phyloP scores from a whole-genome alignment of 2,888 invertebrate species.

The Julus scandinavius region DNA sequence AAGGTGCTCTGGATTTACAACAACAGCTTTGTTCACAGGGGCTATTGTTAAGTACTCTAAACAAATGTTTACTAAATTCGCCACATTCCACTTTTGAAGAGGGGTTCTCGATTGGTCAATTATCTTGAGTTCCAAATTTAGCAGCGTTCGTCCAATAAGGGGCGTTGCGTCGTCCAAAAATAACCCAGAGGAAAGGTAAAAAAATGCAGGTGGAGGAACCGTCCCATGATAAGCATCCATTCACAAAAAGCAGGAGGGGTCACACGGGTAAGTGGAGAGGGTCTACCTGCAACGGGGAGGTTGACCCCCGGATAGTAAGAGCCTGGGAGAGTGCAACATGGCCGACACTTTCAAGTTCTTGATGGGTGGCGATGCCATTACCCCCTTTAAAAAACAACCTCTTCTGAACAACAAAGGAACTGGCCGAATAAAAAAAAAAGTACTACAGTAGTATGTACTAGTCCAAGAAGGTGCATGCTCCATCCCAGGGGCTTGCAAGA shows the following conservation, averaged over 20 bases:
- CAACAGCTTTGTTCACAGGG: not conserved
- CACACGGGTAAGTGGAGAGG: not conserved
- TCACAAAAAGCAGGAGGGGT: conserved; percentile 19
- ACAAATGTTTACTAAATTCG: not conserved
- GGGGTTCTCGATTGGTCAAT: not conserved
- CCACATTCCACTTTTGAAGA: not conserved
- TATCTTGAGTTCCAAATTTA: not conserved
- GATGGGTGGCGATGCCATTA: conserved; percentile 27
- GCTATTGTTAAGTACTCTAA: not conserved
- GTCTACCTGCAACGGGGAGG: conserved; percentile 12
- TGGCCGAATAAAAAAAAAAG: not conserved
- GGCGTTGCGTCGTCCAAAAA: not conserved
- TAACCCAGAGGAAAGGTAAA: not conserved
- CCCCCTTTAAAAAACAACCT: conserved; percentile 18
- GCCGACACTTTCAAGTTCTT: conserved; percentile 26
- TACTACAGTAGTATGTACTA: conserved; percentile 19
- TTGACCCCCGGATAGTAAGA: not conserved
- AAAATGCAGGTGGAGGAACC: not conserved
- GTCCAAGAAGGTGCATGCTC: not conserved
- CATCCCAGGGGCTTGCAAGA: not conserved
- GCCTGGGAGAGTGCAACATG: conserved; percentile 33
- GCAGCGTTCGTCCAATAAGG: not conserved
- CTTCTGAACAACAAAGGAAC: conserved; percentile 9
- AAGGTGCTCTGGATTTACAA: not conserved
- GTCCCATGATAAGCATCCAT: not conserved